Evolutionary conservation across 2,113 vertebrate genomes (phyloP).

Genomic region (Tetrax tetrax): DNA sequence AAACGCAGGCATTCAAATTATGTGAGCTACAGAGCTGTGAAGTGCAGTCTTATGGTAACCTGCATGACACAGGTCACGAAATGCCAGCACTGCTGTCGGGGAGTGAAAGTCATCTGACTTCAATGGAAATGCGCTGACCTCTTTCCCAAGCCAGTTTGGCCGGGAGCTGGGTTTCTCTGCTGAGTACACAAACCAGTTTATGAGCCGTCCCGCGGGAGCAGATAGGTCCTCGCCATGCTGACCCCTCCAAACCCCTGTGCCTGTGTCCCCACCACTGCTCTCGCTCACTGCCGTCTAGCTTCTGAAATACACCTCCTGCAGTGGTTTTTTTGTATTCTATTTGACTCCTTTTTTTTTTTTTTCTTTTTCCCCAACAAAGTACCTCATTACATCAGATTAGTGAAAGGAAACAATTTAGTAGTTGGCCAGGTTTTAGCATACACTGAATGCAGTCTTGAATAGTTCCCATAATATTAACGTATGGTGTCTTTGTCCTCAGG

Average conservation of each 20-base stretch:
- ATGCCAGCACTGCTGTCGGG: not conserved
- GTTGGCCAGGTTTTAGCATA: not conserved
- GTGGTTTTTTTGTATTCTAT: not conserved
- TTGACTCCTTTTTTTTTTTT: not conserved
- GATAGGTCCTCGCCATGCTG: accelerated
- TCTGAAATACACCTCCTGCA: not conserved
- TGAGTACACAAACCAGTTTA: not conserved
- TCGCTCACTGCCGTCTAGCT: accelerated
- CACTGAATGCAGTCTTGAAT: not conserved
- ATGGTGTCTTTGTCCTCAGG: conserved; percentile 4
- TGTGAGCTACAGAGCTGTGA: not conserved
- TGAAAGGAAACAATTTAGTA: not conserved
- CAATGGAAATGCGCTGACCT: not conserved
- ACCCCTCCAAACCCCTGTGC: accelerated
- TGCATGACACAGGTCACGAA: not conserved
- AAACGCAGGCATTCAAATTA: accelerated
- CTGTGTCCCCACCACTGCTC: accelerated
- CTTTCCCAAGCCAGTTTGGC: not conserved
- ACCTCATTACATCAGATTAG: not conserved
- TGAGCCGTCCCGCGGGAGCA: accelerated
- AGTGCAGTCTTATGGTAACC: not conserved
- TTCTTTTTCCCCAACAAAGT: not conserved
- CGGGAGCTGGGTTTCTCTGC: conserved; percentile 7
- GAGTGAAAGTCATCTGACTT: conserved; percentile 36
- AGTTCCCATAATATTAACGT: conserved; percentile 44